A percentile compares a stretch with the other conserved stretches of the same genome.
These are phyloP conservation scores for Sinotaia quadrata DNA, from an alignment of 2,888 invertebrate genomes.

Conservation along the genomic window DNA sequence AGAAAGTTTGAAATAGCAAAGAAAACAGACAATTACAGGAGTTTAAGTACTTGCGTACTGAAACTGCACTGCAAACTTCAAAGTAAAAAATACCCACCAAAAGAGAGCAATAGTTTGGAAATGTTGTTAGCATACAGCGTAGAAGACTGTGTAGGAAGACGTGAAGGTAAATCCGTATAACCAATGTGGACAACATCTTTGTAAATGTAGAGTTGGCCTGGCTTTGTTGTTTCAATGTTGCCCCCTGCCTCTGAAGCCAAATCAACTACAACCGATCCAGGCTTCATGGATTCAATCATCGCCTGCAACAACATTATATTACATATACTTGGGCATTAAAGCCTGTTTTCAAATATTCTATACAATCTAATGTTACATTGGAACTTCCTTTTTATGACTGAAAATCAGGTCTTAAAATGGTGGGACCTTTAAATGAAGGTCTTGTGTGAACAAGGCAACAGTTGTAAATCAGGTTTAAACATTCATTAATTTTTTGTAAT, in stretches of 20 bases:
- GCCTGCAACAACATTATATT: slow-evolving; percentile 76
- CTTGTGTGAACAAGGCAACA: too few species aligned
- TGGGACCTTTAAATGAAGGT: too few species aligned
- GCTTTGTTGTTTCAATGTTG: slow-evolving; percentile 86
- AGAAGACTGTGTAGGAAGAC: slow-evolving; percentile 88
- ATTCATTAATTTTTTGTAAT: too few species aligned
- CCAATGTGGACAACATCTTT: slow-evolving; percentile 90
- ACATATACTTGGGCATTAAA: too few species aligned
- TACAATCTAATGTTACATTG: too few species aligned
- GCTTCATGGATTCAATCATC: slow-evolving; percentile 86
- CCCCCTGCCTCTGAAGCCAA: slow-evolving; percentile 91
- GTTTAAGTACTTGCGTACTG: not conserved
- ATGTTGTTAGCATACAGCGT: slow-evolving; percentile 93
- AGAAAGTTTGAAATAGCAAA: too few species aligned
- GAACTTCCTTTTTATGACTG: too few species aligned
- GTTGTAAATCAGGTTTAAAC: too few species aligned
- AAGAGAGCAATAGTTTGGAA: slow-evolving; percentile 86
- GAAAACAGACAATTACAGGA: not conserved
- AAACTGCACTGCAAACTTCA: not conserved
- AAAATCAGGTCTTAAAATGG: too few species aligned
- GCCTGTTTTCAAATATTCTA: too few species aligned
- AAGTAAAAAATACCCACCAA: slow-evolving; percentile 76
- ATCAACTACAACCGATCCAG: slow-evolving; percentile 91
- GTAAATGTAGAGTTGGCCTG: slow-evolving; percentile 82
- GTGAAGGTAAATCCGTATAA: slow-evolving; percentile 86